These are phyloP conservation scores for Beroe ovata DNA, from an alignment of 37 sponge, comb jelly and placozoan species.

Conservation along the genomic window DNA sequence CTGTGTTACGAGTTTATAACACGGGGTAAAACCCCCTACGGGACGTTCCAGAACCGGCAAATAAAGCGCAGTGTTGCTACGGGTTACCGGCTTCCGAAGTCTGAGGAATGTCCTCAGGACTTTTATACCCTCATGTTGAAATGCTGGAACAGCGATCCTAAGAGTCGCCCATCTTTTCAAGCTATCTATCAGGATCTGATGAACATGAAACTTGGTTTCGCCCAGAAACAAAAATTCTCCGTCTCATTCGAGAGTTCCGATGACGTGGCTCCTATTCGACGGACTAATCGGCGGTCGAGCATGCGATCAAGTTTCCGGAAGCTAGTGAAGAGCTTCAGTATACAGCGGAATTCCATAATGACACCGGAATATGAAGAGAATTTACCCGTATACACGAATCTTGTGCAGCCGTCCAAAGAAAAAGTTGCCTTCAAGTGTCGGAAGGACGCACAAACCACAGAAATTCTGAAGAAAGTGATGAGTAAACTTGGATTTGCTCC, in stretches of 20 bases:
- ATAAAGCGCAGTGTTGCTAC: conserved; percentile 74
- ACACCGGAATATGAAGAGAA: neutral
- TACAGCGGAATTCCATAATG: neutral
- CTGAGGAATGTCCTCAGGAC: conserved; percentile 77
- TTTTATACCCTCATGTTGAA: conserved; percentile 74
- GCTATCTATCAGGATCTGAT: conserved; percentile 72
- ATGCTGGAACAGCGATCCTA: conserved; percentile 78
- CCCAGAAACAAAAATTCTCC: conserved; percentile 11
- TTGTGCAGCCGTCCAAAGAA: conserved; percentile 27
- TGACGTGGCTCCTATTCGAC: neutral
- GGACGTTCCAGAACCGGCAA: conserved; percentile 75
- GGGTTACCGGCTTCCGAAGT: conserved; percentile 80
- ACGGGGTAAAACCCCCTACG: conserved; percentile 82
- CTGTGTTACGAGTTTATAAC: conserved; percentile 84
- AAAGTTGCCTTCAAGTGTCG: neutral
- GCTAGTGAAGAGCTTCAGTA: conserved; percentile 37
- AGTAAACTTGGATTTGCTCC: neutral
- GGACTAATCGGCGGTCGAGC: neutral
- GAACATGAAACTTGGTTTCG: conserved; percentile 64
- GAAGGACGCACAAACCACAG: conserved; percentile 1
- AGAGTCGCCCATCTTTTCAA: conserved; percentile 73
- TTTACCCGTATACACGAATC: conserved; percentile 23
- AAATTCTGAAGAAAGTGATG: neutral
- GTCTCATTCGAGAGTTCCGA: neutral
- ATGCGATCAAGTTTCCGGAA: conserved; percentile 52